Base-by-base conservation (phyloP, 2,797 vertebrate genomes). In the Myotis pilosus region DNA sequence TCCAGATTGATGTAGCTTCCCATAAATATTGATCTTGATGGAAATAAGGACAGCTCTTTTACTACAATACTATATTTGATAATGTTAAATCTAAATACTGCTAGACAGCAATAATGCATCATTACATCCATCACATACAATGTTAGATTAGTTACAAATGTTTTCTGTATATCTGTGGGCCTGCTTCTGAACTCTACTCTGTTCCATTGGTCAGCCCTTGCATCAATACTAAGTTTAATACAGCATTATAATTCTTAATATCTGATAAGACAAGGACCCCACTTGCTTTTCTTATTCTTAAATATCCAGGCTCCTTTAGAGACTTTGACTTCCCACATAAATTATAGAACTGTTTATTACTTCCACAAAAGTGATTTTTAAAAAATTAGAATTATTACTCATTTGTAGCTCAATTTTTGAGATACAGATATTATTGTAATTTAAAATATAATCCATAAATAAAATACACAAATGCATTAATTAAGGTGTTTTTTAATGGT, bases 21-120 rank as follows among this genome's bases (percentile, higher is more conserved):
- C 47, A 80, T 87, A 66, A 76, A 82, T 87, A 89, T 38, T 74
- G 60, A 83, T 89, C 72, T 87, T 91, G 55, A 68, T 41, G 55
- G 12, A 87, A 89, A 60, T 28, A 89, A 82, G 25, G 62, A 94
- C 92, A 89, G 2, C 2, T 91, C 25, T 81, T 89, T 91, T 36
- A 15, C 55, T 79, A 19, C 8, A 33, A 3, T 41, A 6, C 13
- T 75, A 9, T 78, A 71, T 92, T 62, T 89, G 22, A 49, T 94
- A 36, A 91, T 87, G 36, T 79, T 79, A 79, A 68, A 76, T 80
- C 20, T 55, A 69, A 92, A 66, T n/a, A 51, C 7, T 90, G 23
- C 51, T 66, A 33, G 60, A 47, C 13, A n/a, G 3, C 53, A 75
- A 87, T 5, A 81, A 19, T 33, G 17, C 13, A 25, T 30, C 17